phyloP scores from a whole-genome alignment of 2,888 invertebrate species.

The Auanema freiburgensis region DNA sequence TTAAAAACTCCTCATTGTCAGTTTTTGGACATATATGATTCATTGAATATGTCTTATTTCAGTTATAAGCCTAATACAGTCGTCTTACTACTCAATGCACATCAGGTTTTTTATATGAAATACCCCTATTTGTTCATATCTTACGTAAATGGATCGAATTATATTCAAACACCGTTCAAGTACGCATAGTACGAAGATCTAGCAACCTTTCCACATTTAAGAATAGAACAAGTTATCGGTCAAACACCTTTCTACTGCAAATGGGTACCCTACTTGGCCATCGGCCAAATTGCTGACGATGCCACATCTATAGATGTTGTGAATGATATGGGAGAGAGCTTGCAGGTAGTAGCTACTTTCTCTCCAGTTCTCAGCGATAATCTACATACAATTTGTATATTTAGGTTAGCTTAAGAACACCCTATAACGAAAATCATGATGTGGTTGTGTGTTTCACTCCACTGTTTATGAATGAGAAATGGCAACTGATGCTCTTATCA shows the following conservation, averaged over 20 bases:
- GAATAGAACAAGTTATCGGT: slow-evolving; percentile 35
- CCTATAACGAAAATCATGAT: slow-evolving; percentile 15
- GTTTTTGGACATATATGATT: neutral
- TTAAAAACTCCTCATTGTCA: slow-evolving; percentile 29
- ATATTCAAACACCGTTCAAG: neutral
- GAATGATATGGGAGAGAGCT: neutral
- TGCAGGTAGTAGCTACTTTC: neutral
- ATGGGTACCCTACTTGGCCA: slow-evolving; percentile 41
- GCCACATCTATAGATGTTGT: slow-evolving; percentile 2
- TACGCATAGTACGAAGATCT: neutral
- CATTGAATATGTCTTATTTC: neutral
- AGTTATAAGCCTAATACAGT: slow-evolving; percentile 51
- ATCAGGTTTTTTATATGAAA: slow-evolving; percentile 46
- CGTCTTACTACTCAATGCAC: slow-evolving; percentile 54
- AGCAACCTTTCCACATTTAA: neutral
- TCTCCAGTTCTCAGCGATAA: neutral
- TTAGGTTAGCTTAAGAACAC: slow-evolving; percentile 27
- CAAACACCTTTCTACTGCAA: slow-evolving; percentile 44
- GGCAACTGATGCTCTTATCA: slow-evolving; percentile 55
- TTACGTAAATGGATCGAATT: slow-evolving; percentile 13
- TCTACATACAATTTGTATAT: slow-evolving; percentile 2
- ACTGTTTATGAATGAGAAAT: slow-evolving; percentile 57
- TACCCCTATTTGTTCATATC: slow-evolving; percentile 23
- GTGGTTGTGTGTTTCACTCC: slow-evolving; percentile 60
- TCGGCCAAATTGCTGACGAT: slow-evolving; percentile 32